These are phyloP conservation scores for Pteropus rufus DNA, from an alignment of 2,797 vertebrate species.

Conservation along the genomic window DNA sequence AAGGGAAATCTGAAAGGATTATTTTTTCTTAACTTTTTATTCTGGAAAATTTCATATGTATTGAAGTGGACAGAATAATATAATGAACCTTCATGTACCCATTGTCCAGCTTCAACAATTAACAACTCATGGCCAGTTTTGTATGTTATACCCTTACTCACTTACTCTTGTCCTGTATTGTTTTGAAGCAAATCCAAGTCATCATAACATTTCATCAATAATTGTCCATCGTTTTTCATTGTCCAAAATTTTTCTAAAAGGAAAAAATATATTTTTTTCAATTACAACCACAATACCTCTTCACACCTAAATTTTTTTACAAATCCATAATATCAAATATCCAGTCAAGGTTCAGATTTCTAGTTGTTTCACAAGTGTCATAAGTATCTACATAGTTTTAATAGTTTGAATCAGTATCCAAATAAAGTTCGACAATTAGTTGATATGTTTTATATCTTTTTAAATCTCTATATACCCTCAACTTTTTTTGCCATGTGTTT, in stretches of 20 bases:
- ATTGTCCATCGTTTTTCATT: neutral
- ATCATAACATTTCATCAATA: neutral
- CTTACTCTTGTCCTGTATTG: neutral
- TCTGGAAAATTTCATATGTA: neutral
- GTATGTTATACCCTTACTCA: neutral
- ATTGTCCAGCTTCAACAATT: neutral
- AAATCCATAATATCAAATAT: neutral
- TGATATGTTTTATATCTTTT: neutral
- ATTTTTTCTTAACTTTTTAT: neutral
- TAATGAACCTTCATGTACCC: neutral
- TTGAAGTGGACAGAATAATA: neutral
- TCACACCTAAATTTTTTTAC: neutral
- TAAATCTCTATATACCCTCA: neutral
- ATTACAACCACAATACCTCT: neutral
- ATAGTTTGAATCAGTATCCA: neutral
- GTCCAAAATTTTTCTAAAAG: neutral
- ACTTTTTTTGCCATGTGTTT: neutral
- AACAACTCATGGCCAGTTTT: neutral
- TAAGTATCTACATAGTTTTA: neutral
- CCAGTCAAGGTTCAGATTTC: neutral
- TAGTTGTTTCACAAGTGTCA: neutral
- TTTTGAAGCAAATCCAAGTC: neutral
- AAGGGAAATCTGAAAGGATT: neutral
- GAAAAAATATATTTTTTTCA: neutral
- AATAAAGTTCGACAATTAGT: neutral